Evolutionary conservation across 2,888 invertebrate species (phyloP).

Genomic region (Eupeodes latifasciatus): DNA sequence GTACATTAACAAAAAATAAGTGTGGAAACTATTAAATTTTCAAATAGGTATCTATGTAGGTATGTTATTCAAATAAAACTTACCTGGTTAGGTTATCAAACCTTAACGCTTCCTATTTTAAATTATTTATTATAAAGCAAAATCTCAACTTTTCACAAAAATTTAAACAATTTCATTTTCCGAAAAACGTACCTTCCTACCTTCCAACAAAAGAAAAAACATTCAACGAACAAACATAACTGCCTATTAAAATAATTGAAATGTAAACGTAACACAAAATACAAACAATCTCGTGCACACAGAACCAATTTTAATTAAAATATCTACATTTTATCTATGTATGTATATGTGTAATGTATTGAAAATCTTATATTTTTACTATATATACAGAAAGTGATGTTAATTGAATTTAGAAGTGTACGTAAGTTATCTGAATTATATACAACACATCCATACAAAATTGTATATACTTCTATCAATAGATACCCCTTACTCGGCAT

Average conservation of each 20-base stretch:
- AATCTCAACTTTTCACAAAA: background rate
- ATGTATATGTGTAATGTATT: background rate
- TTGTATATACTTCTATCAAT: conserved; percentile 36
- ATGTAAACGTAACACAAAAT: background rate
- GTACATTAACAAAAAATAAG: too few relatives aligned
- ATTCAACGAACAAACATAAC: background rate
- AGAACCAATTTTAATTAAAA: background rate
- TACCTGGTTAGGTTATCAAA: too few relatives aligned
- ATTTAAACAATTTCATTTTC: conserved; percentile 4
- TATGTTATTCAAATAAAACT: too few relatives aligned
- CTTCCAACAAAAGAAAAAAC: background rate
- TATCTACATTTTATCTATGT: background rate
- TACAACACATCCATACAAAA: conserved; percentile 13
- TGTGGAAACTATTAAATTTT: too few relatives aligned
- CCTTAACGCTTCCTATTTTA: too few relatives aligned
- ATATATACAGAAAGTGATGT: too few relatives aligned
- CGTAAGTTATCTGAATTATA: background rate
- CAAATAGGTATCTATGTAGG: too few relatives aligned
- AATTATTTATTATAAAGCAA: too few relatives aligned
- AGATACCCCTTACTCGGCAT: background rate
- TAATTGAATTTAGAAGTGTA: background rate
- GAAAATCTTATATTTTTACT: background rate
- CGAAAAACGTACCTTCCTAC: background rate
- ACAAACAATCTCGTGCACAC: background rate
- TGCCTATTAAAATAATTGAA: conserved; percentile 1